These are phyloP conservation scores for Babylonia areolata DNA, from an alignment of 1,140 invertebrate genomes.

Conservation along the genomic window DNA sequence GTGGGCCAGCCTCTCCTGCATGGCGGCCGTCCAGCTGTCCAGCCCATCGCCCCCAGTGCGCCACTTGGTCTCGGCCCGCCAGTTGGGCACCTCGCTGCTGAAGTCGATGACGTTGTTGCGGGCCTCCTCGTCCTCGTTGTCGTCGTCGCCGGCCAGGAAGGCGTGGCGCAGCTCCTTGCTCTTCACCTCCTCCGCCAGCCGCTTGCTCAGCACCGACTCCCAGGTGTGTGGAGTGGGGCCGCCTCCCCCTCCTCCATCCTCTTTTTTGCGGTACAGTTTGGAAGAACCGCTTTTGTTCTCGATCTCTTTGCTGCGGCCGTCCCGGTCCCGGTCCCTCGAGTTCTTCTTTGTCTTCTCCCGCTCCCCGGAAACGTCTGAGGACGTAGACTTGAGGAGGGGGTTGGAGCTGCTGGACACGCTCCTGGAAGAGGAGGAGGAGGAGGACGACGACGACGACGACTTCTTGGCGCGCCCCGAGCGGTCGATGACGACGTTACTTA, in stretches of 20 bases:
- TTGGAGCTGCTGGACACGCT: constrained; percentile 8
- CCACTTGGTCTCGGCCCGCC: constrained; percentile 41
- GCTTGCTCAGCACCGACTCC: constrained; percentile 64
- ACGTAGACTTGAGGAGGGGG: background rate
- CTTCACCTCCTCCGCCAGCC: constrained; percentile 68
- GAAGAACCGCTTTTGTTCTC: background rate
- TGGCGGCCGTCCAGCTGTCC: constrained; percentile 27
- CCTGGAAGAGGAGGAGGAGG: too few relatives aligned
- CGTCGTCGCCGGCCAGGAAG: constrained; percentile 23
- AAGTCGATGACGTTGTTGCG: constrained; percentile 25
- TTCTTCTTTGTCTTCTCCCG: background rate
- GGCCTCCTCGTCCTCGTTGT: background rate
- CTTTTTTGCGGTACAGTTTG: constrained; percentile 48
- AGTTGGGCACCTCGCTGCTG: constrained; percentile 32
- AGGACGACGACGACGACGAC: too few relatives aligned
- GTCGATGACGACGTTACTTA: constrained; percentile 62
- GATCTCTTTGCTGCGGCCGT: background rate
- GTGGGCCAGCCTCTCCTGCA: constrained; percentile 32
- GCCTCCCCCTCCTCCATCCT: constrained; percentile 18
- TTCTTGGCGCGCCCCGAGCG: constrained; percentile 58
- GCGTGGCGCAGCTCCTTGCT: constrained; percentile 56
- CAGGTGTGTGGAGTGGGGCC: too few relatives aligned
- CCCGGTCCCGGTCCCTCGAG: background rate
- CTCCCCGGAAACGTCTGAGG: constrained; percentile 17
- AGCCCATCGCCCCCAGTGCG: constrained; percentile 33